Percentiles rank a stretch among this genome's conserved stretches.
These are phyloP conservation scores for Chloroceryle amazona DNA, from an alignment of 2,797 vertebrate genomes.

Conservation along the genomic window DNA sequence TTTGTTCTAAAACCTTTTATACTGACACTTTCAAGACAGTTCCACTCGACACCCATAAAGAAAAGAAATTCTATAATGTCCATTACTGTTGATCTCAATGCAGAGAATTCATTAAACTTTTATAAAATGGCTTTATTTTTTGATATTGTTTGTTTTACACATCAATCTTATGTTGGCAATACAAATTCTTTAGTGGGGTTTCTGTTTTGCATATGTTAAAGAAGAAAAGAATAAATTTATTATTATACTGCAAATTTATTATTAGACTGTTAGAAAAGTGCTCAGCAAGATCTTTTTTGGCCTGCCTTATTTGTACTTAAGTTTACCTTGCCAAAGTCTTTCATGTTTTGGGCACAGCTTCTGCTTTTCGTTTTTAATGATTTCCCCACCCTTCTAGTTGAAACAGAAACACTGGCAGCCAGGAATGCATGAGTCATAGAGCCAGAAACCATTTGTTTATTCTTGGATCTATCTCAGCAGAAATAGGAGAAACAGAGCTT, in stretches of 20 bases:
- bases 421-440: not conserved
- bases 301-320: not conserved
- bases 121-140: not conserved
- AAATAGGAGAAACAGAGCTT: not conserved
- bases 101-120: not conserved
- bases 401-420: not conserved
- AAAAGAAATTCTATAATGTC: not conserved
- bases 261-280: not conserved
- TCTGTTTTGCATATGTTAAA: not conserved
- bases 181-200: not conserved
- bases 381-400: not conserved
- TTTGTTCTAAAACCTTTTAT: conserved; percentile 9
- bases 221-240: not conserved
- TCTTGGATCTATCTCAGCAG: not conserved
- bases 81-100: not conserved
- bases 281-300: not conserved
- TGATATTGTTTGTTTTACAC: not conserved
- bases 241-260: not conserved
- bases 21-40: not conserved
- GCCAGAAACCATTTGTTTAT: not conserved
- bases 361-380: not conserved
- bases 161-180: not conserved
- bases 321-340: not conserved
- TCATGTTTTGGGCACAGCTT: not conserved
- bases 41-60: not conserved